Percentiles rank a stretch among this genome's conserved stretches.
Conservation (phyloP, 53 echinoderm and acorn worm genomes). For the Holothuria scabra region DNA sequence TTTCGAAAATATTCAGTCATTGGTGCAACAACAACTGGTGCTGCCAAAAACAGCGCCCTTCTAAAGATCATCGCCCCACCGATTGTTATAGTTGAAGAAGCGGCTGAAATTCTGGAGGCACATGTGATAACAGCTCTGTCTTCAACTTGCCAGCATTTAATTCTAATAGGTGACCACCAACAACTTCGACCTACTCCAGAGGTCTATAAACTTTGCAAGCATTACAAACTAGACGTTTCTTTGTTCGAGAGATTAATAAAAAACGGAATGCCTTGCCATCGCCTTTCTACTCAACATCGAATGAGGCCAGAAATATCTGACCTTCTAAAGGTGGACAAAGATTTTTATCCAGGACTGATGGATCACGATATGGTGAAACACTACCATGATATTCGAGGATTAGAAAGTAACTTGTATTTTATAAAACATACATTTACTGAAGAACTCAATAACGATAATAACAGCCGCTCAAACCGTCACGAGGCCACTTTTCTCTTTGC, state of each 20-base stretch:
- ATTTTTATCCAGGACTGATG: slow-evolving; percentile 71
- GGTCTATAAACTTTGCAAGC: slow-evolving; percentile 80
- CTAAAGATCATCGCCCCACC: slow-evolving; percentile 64
- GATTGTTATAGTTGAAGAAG: slow-evolving; percentile 83
- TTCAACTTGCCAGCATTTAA: slow-evolving; percentile 71
- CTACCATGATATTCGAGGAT: slow-evolving; percentile 69
- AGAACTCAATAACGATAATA: slow-evolving; percentile 65
- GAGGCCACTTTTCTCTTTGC: slow-evolving; percentile 68
- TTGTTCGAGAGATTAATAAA: slow-evolving; percentile 91
- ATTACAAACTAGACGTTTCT: slow-evolving; percentile 82
- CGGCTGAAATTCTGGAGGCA: slow-evolving; percentile 90
- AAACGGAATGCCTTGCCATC: slow-evolving; percentile 66
- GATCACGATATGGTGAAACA: slow-evolving; percentile 70
- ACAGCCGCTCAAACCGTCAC: slow-evolving; percentile 78
- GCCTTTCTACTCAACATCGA: slow-evolving; percentile 73
- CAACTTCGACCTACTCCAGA: slow-evolving; percentile 89
- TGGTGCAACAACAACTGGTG: slow-evolving; percentile 90
- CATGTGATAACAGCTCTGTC: slow-evolving; percentile 72
- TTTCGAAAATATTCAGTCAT: slow-evolving; percentile 58
- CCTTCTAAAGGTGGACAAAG: slow-evolving; percentile 68
- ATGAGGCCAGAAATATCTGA: slow-evolving; percentile 91
- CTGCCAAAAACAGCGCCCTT: slow-evolving; percentile 68
- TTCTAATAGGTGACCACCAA: slow-evolving; percentile 85
- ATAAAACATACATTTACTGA: slow-evolving; percentile 71
- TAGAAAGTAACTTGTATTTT: slow-evolving; percentile 75